These are phyloP conservation scores for Lampropteryx suffumata DNA, from an alignment of 2,888 invertebrate species.

Conservation along the genomic window DNA sequence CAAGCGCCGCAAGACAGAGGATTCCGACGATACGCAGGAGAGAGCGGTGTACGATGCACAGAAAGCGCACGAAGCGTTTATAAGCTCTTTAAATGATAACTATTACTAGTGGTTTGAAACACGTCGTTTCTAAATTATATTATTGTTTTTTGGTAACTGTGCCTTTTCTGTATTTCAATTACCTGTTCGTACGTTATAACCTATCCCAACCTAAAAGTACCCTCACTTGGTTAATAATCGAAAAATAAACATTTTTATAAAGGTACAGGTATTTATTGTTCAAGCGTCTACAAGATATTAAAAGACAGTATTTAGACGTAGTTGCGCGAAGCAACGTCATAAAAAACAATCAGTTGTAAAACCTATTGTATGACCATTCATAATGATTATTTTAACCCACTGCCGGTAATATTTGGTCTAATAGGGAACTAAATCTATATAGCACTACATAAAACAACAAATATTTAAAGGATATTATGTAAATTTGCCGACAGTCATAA, in stretches of 20 bases:
- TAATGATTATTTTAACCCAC: conserved; percentile 50
- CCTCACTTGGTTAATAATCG: too few relatives aligned
- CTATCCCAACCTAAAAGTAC: too few relatives aligned
- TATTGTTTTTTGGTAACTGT: too few relatives aligned
- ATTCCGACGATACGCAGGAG: conserved; percentile 48
- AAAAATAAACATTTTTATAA: conserved; percentile 55
- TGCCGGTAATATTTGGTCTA: conserved; percentile 66
- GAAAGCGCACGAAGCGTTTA: conserved; percentile 34
- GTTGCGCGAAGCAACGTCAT: conserved; percentile 61
- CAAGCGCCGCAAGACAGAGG: conserved; percentile 52
- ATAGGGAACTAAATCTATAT: conserved; percentile 42
- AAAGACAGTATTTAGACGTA: conserved; percentile 67
- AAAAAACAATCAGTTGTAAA: conserved; percentile 59
- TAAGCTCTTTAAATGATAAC: conserved; percentile 35
- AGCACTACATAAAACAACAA: conserved; percentile 35
- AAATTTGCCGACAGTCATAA: conserved; percentile 6
- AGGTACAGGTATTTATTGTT: conserved; percentile 81
- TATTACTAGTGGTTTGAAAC: conserved; percentile 1
- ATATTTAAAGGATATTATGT: conserved; percentile 7
- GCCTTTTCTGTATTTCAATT: too few relatives aligned
- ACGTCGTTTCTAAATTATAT: too few relatives aligned
- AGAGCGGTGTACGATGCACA: conserved; percentile 34
- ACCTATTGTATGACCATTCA: conserved; percentile 54
- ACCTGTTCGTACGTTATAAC: too few relatives aligned
- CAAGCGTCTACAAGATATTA: conserved; percentile 77